Evolutionary conservation across 1,140 invertebrate species (phyloP).

Genomic region (Laupala kohalensis): DNA sequence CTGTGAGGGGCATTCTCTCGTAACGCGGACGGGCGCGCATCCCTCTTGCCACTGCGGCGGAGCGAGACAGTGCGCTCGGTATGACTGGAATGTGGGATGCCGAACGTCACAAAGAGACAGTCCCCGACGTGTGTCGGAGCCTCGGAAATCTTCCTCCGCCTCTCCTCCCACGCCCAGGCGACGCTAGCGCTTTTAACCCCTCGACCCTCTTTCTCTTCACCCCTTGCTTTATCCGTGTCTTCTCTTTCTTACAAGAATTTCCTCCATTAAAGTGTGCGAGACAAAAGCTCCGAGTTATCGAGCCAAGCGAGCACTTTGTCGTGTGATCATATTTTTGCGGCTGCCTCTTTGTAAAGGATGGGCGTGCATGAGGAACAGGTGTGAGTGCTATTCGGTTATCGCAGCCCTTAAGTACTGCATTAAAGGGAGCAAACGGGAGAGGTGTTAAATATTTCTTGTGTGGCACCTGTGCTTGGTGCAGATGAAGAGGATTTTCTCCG

Average conservation of each 20-base stretch:
- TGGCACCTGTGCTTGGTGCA: no score
- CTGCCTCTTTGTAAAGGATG: neutral
- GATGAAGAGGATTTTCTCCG: no score
- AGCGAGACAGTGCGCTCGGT: neutral
- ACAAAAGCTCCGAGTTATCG: neutral
- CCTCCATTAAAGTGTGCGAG: neutral
- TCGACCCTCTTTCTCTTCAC: neutral
- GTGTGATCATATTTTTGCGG: neutral
- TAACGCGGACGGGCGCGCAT: neutral
- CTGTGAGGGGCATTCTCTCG: neutral
- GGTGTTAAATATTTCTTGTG: no score
- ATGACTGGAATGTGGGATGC: neutral
- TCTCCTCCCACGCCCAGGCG: no score
- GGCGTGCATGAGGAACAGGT: neutral
- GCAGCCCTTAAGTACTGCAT: neutral
- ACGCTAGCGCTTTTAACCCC: neutral
- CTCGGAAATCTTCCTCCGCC: neutral
- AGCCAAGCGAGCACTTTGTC: neutral
- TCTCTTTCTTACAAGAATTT: neutral
- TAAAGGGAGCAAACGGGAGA: neutral
- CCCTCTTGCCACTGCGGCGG: no score
- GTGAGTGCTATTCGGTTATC: neutral
- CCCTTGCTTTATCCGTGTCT: neutral
- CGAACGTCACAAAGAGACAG: neutral
- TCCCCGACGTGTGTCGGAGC: neutral